Conservation (phyloP, 2,113 vertebrate genomes). For the Cinclus mexicanus region DNA sequence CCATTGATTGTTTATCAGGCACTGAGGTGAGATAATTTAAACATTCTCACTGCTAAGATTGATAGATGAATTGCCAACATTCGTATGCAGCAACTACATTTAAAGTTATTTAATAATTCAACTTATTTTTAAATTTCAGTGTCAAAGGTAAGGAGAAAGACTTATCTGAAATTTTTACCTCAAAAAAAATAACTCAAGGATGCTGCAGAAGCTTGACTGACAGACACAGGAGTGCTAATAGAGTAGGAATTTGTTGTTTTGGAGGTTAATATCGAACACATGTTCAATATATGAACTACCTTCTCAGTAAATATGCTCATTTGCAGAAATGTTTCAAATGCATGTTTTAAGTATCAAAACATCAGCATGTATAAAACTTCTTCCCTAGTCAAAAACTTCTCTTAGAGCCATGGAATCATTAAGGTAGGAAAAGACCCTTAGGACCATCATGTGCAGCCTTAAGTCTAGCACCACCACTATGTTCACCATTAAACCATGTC, state of each 20-base stretch:
- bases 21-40: constrained; percentile 16
- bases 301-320: background rate
- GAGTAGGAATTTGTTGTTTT: background rate
- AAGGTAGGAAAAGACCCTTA: background rate
- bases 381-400: background rate
- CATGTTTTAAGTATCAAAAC: background rate
- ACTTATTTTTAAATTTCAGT: background rate
- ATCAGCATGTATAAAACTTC: background rate
- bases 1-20: constrained; percentile 50
- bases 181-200: background rate
- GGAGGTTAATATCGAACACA: background rate
- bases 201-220: background rate
- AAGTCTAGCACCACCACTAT: accelerated
- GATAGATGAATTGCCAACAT: background rate
- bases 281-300: background rate
- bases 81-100: background rate
- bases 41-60: background rate
- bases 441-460: no score
- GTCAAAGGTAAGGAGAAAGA: background rate
- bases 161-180: background rate
- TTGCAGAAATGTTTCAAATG: background rate
- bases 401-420: background rate
- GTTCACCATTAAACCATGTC: background rate
- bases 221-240: background rate
- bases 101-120: constrained; percentile 13